phyloP scores from a whole-genome alignment of 2,113 vertebrate genomes.

The Melanocharis versteri region DNA sequence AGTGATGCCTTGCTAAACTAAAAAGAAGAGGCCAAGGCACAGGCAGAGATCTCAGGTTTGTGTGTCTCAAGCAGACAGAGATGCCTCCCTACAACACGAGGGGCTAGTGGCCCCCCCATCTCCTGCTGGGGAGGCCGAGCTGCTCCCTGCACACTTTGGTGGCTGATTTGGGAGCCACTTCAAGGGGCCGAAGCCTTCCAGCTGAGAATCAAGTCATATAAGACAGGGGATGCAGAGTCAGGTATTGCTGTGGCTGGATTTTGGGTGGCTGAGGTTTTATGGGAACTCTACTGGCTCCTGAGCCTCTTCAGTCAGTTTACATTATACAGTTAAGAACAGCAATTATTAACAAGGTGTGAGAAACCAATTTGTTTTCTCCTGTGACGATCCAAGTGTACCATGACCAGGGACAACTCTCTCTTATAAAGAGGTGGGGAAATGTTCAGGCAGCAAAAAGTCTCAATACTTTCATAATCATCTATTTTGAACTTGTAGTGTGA shows the following conservation, averaged over 20 bases:
- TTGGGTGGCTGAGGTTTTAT: not conserved
- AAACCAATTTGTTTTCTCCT: not conserved
- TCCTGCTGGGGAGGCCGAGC: not conserved
- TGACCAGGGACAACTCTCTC: not conserved
- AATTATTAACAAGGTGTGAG: not conserved
- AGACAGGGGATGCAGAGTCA: not conserved
- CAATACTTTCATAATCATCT: not conserved
- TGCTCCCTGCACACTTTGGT: not conserved
- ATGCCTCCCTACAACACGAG: fast-evolving
- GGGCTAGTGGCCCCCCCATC: fast-evolving
- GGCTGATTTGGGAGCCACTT: not conserved
- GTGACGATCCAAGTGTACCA: not conserved
- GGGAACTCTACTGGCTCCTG: not conserved
- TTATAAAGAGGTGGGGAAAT: not conserved
- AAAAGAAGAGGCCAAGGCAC: not conserved
- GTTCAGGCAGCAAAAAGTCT: not conserved
- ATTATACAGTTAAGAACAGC: not conserved
- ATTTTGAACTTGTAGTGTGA: not conserved
- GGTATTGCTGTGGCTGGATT: not conserved
- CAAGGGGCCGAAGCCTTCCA: not conserved
- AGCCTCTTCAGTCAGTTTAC: not conserved
- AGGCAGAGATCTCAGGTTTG: not conserved
- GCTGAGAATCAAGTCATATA: not conserved
- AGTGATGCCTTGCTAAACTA: not conserved
- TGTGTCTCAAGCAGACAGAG: not conserved